Percentiles rank a stretch among this genome's conserved stretches.
These are phyloP conservation scores for Petrophora chlorosata DNA, from an alignment of 2,888 invertebrate species.

Conservation along the genomic window DNA sequence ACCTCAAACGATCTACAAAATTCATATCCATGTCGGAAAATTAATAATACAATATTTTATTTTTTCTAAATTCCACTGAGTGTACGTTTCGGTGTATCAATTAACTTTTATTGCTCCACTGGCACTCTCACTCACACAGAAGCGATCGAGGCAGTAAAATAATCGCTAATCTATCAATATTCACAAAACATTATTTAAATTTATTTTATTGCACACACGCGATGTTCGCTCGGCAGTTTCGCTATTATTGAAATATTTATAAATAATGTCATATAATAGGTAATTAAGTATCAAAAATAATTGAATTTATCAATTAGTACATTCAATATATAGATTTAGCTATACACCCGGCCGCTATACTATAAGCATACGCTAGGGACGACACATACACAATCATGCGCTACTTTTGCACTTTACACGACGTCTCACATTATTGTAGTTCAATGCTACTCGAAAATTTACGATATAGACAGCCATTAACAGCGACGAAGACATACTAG, in stretches of 20 bases:
- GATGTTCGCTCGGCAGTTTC: conserved; percentile 58
- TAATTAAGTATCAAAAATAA: conserved; percentile 74
- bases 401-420: too few relatives aligned
- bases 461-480: too few relatives aligned
- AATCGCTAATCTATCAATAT: conserved; percentile 42
- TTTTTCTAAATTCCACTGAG: conserved; percentile 4
- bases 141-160: conserved; percentile 11
- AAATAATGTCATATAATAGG: conserved; percentile 51
- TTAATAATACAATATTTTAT: conserved; percentile 2
- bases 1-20: too few relatives aligned
- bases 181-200: conserved; percentile 30
- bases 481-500: too few relatives aligned
- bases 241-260: conserved; percentile 47
- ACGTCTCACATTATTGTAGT: too few relatives aligned
- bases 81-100: conserved; percentile 6
- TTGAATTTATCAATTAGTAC: conserved; percentile 54
- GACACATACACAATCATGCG: neutral
- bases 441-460: too few relatives aligned
- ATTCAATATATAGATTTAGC: conserved; percentile 44
- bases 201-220: conserved; percentile 56
- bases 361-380: conserved; percentile 24
- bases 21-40: neutral
- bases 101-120: conserved; percentile 2
- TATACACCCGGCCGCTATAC: conserved; percentile 55
- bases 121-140: conserved; percentile 7